Evolutionary conservation across 2,888 invertebrate genomes (phyloP), one percentile per base, ranked within the genome.

Genomic region (Rhynchonema sp.): DNA sequence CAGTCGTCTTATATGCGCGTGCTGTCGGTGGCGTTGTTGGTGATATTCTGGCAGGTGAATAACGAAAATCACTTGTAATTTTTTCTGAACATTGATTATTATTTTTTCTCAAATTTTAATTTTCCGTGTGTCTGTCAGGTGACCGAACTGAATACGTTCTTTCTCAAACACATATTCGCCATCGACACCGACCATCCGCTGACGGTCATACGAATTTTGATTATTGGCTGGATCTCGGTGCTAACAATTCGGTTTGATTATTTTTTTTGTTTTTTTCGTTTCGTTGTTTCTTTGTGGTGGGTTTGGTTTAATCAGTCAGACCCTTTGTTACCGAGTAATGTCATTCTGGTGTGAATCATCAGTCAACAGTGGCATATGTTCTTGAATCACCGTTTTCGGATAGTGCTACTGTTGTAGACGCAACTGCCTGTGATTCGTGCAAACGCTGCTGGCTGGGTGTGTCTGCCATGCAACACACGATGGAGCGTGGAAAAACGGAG

Each of bases 81-180:
- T n/a, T n/a, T n/a, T n/a, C n/a, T n/a, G n/a, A 38, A 38, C 38
- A 17, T 38, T 38, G 9, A 17, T 38, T 13, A 6, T 38, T 38
- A 13, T 38, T 6, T 38, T 38, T 17, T 38, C 38, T 13, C 38
- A 17, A 38, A 38, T 38, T 38, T 38, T 38, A 17, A 38, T 38
- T 38, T 38, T 38, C 38, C n/a, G n/a, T n/a, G n/a, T n/a, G n/a
- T n/a, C n/a, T 70, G 72, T 61, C 68, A 78, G 76, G 63, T 78
- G 65, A 90, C 91, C 13, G 98, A 98, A 78, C 78, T 98, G 66
- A 98, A 98, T 76, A 96, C 96, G 49, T 98, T 98, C 79, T 98
- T 98, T 78, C 79, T 98, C 64, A 98, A 98, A 76, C 96, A 98
- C 74, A 91, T 98, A 66, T 94, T 96, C 75, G 90, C 92, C 78